Evolutionary conservation across 2,888 invertebrate species (phyloP).

Genomic region (Notodonta dromedarius): DNA sequence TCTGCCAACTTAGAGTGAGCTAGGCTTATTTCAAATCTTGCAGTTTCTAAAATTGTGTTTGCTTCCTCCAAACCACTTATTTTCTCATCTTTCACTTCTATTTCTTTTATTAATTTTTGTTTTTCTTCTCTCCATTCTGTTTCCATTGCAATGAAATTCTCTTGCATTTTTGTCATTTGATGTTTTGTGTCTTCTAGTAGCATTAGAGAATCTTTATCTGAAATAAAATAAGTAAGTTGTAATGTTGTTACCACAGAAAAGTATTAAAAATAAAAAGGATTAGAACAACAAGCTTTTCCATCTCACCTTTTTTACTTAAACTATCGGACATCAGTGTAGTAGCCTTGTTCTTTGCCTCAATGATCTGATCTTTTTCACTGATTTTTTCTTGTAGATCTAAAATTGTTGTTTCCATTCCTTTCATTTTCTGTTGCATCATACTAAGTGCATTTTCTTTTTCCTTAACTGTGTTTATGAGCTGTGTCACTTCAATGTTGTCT

Average conservation of each 20-base stretch:
- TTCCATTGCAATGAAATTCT: slow-evolving; percentile 89
- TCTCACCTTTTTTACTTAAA: slow-evolving; percentile 85
- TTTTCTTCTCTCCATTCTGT: slow-evolving; percentile 88
- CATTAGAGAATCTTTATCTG: slow-evolving; percentile 88
- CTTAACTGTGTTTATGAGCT: slow-evolving; percentile 87
- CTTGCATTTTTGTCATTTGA: slow-evolving; percentile 92
- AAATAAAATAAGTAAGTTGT: slow-evolving; percentile 30
- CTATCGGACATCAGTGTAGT: slow-evolving; percentile 90
- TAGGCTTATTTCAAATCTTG: slow-evolving; percentile 78
- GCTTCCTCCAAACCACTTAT: slow-evolving; percentile 83
- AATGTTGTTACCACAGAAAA: not conserved
- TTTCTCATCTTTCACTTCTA: slow-evolving; percentile 83
- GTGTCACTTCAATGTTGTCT: slow-evolving; percentile 67
- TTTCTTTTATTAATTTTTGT: slow-evolving; percentile 78
- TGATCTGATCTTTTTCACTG: slow-evolving; percentile 92
- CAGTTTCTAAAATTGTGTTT: slow-evolving; percentile 78
- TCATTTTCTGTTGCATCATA: slow-evolving; percentile 75
- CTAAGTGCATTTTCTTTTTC: slow-evolving; percentile 75
- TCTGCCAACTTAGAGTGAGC: slow-evolving; percentile 82
- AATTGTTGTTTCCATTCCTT: slow-evolving; percentile 89
- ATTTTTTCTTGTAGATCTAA: slow-evolving; percentile 93
- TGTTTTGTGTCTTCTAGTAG: slow-evolving; percentile 91
- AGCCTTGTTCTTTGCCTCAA: slow-evolving; percentile 92
- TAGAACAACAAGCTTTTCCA: not conserved
- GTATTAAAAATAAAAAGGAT: not conserved